Base-by-base conservation (phyloP, 2,888 invertebrate genomes). In the Cheilosia vulpina region DNA sequence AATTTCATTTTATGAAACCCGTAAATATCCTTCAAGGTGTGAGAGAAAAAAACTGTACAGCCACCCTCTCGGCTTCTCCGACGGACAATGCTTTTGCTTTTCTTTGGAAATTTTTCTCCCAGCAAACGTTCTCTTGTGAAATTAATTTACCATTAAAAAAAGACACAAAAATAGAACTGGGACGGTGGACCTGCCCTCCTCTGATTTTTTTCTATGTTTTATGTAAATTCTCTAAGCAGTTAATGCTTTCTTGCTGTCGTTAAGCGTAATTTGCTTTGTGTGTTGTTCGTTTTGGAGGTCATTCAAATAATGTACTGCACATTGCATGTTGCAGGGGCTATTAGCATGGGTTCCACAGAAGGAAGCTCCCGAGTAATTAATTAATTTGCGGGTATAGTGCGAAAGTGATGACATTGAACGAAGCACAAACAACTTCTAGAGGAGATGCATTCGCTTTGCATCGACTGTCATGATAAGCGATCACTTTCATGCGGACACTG, bases 1-100 rank as follows among this genome's bases (percentile, higher is more conserved):
- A 65, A 66, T 75, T 57, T 58, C 50, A 66, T 66, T 75, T 75
- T 66, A 75, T 75, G 41, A 75, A 38, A 57, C 50, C 50, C 58
- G 75, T 60, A 38, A 43, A 50, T 41, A 75, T 75, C 75, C 57
- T 66, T 65, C 57, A 57, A 57, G 41, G 57, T 65, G 47, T 41
- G 45, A 1, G 34, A 38, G n/a, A 11, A 38, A 55, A 53, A 63
- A 27, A 9, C 2, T 7, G 0, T 9, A 47, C n/a, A n/a, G 3
- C 45, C 1, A 38, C 45, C 45, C 45, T 43, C n/a, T 6, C n/a
- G 43, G 4, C n/a, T 43, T 43, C 43, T 2, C 45, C 9, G 38
- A n/a, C 2, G n/a, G 45, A 47, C 50, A 50, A n/a, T 50, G 27
- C 13, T 53, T 63, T 34, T 47, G n/a, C 21, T 58, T 75, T 65